A percentile compares a stretch with the other conserved stretches of the same genome.
Evolutionary conservation across 1,140 invertebrate species (phyloP).

Genomic region (Colletes gigas): DNA sequence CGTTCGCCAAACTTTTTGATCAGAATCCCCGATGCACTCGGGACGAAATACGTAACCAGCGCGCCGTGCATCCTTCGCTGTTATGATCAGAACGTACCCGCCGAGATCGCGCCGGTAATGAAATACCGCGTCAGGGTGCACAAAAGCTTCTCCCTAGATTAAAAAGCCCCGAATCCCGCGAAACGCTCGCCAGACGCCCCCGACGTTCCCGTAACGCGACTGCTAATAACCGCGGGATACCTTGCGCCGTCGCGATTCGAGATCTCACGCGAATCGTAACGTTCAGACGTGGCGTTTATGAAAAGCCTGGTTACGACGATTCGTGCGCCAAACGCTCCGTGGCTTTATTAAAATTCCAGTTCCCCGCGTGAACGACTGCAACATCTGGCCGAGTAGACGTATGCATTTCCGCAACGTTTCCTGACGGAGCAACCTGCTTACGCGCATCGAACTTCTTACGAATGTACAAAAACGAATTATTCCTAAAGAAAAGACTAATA

Average conservation of each 20-base stretch:
- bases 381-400: not conserved
- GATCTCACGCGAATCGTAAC: conserved; percentile 1
- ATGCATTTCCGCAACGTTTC: not conserved
- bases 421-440: not conserved
- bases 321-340: not conserved
- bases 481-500: too few species aligned
- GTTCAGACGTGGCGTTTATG: not conserved
- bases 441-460: not conserved
- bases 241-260: not conserved
- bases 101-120: not conserved
- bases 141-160: conserved; percentile 19
- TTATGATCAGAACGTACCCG: not conserved
- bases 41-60: not conserved
- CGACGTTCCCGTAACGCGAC: not conserved
- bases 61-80: not conserved
- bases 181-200: not conserved
- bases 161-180: conserved; percentile 10
- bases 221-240: not conserved
- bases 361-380: too few species aligned
- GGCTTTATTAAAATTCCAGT: conserved; percentile 13
- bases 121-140: not conserved
- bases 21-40: not conserved
- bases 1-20: not conserved
- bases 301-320: conserved; percentile 1
- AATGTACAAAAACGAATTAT: too few species aligned